These are phyloP conservation scores for Antheraea assamensis DNA, from an alignment of 2,888 invertebrate genomes.

Conservation along the genomic window DNA sequence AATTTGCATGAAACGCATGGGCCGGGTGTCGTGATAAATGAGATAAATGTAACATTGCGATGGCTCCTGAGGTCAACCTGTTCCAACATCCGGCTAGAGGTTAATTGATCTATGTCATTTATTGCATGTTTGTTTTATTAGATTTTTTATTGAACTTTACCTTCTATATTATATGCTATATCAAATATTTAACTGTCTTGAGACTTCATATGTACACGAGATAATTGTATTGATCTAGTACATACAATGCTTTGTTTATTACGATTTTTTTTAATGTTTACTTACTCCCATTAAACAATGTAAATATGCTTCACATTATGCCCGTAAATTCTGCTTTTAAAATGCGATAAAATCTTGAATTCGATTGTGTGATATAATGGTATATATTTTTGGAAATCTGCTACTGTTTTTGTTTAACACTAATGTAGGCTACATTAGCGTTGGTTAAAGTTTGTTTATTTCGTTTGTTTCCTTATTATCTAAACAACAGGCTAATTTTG, in stretches of 20 bases:
- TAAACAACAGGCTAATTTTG: too few relatives aligned
- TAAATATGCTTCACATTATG: not conserved
- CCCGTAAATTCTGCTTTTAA: not conserved
- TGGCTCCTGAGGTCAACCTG: constrained; percentile 59
- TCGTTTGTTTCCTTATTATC: not conserved
- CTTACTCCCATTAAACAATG: not conserved
- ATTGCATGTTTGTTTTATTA: constrained; percentile 19
- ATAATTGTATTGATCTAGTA: not conserved
- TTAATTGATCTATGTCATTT: constrained; percentile 25
- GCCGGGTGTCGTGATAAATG: constrained; percentile 53
- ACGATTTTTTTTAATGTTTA: not conserved
- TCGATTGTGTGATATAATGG: not conserved
- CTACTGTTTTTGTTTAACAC: not conserved
- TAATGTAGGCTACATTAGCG: not conserved
- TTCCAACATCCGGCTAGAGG: constrained; percentile 58
- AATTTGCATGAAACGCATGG: constrained; percentile 53
- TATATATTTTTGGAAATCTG: not conserved
- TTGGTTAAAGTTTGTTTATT: not conserved
- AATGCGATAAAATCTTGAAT: not conserved
- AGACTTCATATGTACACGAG: not conserved
- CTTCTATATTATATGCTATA: not conserved
- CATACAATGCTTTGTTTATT: not conserved
- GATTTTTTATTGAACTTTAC: constrained; percentile 9
- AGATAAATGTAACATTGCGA: constrained; percentile 53
- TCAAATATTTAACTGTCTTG: not conserved